Percentiles rank a stretch among this genome's conserved stretches.
Conservation (phyloP, 2,113 vertebrate species). For the Microcebus ravelobensis region DNA sequence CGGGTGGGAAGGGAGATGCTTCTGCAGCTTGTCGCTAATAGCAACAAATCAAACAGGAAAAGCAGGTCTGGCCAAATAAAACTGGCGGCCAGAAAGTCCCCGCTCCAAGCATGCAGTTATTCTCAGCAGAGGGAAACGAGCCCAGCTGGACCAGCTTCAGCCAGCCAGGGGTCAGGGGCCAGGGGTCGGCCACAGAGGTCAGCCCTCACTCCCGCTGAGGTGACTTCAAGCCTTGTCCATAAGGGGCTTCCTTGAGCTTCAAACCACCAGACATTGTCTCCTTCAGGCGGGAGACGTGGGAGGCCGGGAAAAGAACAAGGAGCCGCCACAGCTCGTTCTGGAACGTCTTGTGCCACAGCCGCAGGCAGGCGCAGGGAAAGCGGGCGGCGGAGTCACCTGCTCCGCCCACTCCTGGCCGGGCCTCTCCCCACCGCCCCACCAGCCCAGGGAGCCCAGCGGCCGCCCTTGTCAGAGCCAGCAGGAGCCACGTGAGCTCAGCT, state of each 20-base stretch:
- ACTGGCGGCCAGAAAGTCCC: not conserved
- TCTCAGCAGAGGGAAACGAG: not conserved
- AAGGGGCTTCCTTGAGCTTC: not conserved
- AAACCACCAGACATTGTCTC: not conserved
- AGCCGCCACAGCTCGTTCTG: not conserved
- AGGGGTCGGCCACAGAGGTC: not conserved
- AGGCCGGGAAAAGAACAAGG: not conserved
- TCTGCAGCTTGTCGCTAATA: slow-evolving; percentile 25
- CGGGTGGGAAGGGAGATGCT: not conserved
- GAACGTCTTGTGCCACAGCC: not conserved
- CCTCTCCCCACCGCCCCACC: no score
- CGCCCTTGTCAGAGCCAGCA: not conserved
- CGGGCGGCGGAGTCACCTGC: fast-evolving
- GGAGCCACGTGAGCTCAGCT: not conserved
- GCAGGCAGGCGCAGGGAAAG: not conserved
- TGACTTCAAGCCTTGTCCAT: not conserved
- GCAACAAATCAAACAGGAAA: slow-evolving; percentile 74
- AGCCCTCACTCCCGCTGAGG: no score
- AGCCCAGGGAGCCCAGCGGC: not conserved
- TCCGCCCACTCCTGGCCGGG: no score
- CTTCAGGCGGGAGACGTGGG: fast-evolving
- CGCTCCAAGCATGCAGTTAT: not conserved
- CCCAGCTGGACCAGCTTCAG: not conserved
- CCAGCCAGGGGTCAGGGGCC: not conserved
- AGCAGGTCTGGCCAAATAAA: slow-evolving; percentile 68